Base-by-base conservation (phyloP, 2,113 vertebrate genomes). In the Gasterosteus nipponicus region DNA sequence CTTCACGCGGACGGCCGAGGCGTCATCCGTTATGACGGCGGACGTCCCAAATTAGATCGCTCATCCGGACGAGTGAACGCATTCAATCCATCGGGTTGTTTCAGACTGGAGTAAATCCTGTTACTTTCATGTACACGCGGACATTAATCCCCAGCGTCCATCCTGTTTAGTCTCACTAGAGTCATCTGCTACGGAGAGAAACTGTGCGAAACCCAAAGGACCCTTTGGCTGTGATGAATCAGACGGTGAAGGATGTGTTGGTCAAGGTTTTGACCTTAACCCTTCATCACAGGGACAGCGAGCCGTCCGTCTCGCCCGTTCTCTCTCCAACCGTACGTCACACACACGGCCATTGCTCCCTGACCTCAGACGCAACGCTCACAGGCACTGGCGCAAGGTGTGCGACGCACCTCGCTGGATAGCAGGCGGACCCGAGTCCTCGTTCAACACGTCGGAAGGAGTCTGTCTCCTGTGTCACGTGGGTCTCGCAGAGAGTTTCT, bases 141-240 rank as follows among this genome's bases (percentile, higher is more conserved):
- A 67, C 60, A 61, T 69, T 68, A 53, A 68, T 79, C 74, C 60
- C 47, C 31, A 19, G 58, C 60, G 8, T 64, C 16, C 22, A 8
- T 62, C 33, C 19, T 18, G 68, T 78, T 78, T 71, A 56, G 29
- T 84, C 63, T 83, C 77, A 60, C 74, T 72, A 22, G 10, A 77
- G 88, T 69, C 77, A 73, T 86, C 78, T 84, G 83, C 78, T 85
- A 61, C 18, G 67, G 56, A 65, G 76, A 85, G 31, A 61, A 69
- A 54, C 35, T 75, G 68, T 78, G 75, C 84, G 77, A 81, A 82
- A 85, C 49, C 46, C 18, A 59, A 47, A 46, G 19, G 77, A 14
- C 74, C 64, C 82, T 78, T 72, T 77, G 68, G 59, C 73, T 76
- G 62, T 39, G 57, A 77, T 85, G 90, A 88, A 79, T 86, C 86